phyloP scores from a whole-genome alignment of 2,888 invertebrate species.

The Diaprepes abbreviatus region DNA sequence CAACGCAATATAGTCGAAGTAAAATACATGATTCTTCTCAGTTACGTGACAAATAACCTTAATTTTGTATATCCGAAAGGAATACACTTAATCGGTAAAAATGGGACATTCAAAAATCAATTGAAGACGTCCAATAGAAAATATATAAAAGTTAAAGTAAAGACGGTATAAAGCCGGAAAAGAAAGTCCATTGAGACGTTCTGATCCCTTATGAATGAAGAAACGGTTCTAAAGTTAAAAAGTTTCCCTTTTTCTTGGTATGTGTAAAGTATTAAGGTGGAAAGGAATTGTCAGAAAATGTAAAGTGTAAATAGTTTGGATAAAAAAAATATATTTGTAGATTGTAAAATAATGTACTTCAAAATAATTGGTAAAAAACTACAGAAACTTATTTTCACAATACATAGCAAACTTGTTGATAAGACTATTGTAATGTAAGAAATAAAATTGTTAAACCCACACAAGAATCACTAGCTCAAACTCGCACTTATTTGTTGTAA shows the following conservation, averaged over 20 bases:
- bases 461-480: no score
- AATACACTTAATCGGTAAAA: slow-evolving; percentile 4
- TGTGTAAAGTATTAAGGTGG: slow-evolving; percentile 21
- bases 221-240: slow-evolving; percentile 30
- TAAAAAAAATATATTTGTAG: no score
- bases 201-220: slow-evolving; percentile 20
- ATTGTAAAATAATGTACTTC: no score
- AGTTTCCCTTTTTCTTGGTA: slow-evolving; percentile 16
- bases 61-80: background rate
- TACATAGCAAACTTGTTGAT: no score
- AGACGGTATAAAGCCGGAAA: slow-evolving; percentile 17
- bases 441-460: no score
- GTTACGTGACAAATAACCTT: slow-evolving; percentile 3
- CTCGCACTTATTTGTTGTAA: no score
- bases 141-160: slow-evolving; percentile 11
- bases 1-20: no score
- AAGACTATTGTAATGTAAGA: no score
- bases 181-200: slow-evolving; percentile 22
- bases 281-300: slow-evolving; percentile 14
- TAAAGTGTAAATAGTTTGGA: background rate
- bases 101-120: slow-evolving; percentile 8
- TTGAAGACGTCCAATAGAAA: slow-evolving; percentile 8
- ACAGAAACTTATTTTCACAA: no score
- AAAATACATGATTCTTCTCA: no score
- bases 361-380: no score